Evolutionary conservation across 53 echinoderm and acorn worm genomes (phyloP).

Genomic region (Patiria pectinifera): DNA sequence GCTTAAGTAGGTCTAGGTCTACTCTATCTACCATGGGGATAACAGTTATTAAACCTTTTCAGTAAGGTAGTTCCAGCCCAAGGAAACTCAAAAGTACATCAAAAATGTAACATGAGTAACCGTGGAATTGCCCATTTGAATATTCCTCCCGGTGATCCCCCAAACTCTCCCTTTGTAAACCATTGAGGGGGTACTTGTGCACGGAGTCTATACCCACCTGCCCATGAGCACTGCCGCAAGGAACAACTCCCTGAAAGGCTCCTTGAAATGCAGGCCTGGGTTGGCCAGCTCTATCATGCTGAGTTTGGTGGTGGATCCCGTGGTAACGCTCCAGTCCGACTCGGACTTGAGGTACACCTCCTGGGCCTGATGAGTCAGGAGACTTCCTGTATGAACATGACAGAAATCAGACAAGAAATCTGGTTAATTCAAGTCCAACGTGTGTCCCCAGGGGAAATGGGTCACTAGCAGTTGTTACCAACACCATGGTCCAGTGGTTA

Average conservation of each 20-base stretch:
- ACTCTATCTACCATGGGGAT: no score
- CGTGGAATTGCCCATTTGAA: no score
- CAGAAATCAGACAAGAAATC: no score
- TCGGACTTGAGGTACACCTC: constrained; percentile 37
- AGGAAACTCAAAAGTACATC: no score
- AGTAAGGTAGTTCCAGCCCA: no score
- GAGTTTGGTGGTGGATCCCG: constrained; percentile 50
- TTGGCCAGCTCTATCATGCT: constrained; percentile 82
- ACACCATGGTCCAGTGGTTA: no score
- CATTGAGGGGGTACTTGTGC: background rate
- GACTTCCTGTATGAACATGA: constrained; percentile 16
- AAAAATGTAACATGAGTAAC: no score
- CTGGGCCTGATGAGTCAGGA: constrained; percentile 38
- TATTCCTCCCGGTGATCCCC: no score
- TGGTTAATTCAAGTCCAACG: background rate
- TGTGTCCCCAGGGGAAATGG: background rate
- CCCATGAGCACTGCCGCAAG: constrained; percentile 73
- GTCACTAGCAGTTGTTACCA: no score
- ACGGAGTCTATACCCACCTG: constrained; percentile 27
- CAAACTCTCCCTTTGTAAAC: no score
- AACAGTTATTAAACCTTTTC: no score
- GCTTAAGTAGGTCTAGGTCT: no score
- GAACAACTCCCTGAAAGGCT: constrained; percentile 91
- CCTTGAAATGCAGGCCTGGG: constrained; percentile 85
- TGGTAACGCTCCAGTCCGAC: constrained; percentile 30